Evolutionary conservation across 2,888 invertebrate genomes (phyloP), one percentile per base, ranked within the genome.

Genomic region (Tyria jacobaeae): DNA sequence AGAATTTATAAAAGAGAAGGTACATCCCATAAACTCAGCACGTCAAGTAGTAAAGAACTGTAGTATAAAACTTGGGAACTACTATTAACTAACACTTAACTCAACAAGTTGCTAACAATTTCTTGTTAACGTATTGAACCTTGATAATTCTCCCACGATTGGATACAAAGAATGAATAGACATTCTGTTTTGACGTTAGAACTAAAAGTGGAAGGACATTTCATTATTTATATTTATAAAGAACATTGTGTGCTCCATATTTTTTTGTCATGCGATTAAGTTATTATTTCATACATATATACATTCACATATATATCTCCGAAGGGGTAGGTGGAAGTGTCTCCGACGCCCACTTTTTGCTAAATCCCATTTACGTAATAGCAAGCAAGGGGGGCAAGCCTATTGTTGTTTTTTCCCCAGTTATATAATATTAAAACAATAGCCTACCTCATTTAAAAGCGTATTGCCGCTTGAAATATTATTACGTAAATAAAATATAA

Each of bases 61-160:
- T n/a, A 1, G n/a, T 14, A 10, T 47, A 21, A 47, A 17, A 21
- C 48, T 47, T 12, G 14, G 24, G 12, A 48, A 49, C 37, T 24
- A 44, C n/a, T 34, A 25, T 51, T n/a, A 31, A 27, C 21, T 34
- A 51, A 34, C 34, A 17, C 24, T 3, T 17, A 55, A 17, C 21
- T 41, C n/a, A 52, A 47, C 34, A 44, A 49, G 52, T 57, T 17
- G 41, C 37, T 64, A 59, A 60, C 34, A 70, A 64, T 64, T 62
- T 75, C 62, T 75, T 65, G 58, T 60, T 70, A 66, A 72, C 53
- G 61, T 59, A 47, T 66, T 51, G 51, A 68, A 68, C 75, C 75
- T 77, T 76, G 72, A 64, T 24, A 52, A 74, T 66, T 76, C 59
- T 77, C 77, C 66, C 75, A 76, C 77, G 75, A 68, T 66, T 51